Evolutionary conservation across 1,140 invertebrate species (phyloP), one percentile per base, ranked within the genome.

Genomic region (Stenopsyche tienmushanensis): DNA sequence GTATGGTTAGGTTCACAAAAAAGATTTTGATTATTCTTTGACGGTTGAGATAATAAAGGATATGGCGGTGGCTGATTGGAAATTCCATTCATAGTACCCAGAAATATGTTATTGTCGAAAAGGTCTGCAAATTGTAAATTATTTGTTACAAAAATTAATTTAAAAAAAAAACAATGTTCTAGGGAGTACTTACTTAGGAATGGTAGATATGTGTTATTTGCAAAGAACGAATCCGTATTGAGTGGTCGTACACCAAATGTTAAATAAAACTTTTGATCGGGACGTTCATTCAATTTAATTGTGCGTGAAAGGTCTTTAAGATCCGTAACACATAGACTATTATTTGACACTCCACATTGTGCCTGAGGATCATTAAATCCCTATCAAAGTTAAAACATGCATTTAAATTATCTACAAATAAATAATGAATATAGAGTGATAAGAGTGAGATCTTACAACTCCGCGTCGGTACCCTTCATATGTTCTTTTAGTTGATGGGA

Each of bases 11-110:
- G 9, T 3, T 54, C 20, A 25, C 65, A 66, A 7, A 49, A 49
- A 54, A 20, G 26, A n/a, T 21, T 21, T 18, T 21, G 2, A 49
- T 62, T 17, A 42, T 17, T n/a, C 47, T 47, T 7, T 41, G 18
- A 42, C 41, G 25, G 20, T 42, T 62, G 57, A 5, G 57, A 42
- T 3, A 66, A 17, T 5, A 66, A n/a, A 13, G 65, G 65, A 44
- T 10, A 39, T 20, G 65, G 13, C 34, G 53, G 47, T 8, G 42
- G 20, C 1, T n/a, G 8, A 18, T 39, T 25, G 5, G 54, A 59
- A 1, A 66, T 13, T n/a, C 41, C 58, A 24, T 66, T 66, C 23
- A 66, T 34, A 8, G 65, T 66, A 2, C 57, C 57, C 1, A 66
- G n/a, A 24, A 23, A 44, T 23, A 66, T 26, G 9, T 15, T 34